Percentiles rank a stretch among this genome's conserved stretches.
Evolutionary conservation across 2,888 invertebrate species (phyloP).

Genomic region (Dolichopus griseipennis): DNA sequence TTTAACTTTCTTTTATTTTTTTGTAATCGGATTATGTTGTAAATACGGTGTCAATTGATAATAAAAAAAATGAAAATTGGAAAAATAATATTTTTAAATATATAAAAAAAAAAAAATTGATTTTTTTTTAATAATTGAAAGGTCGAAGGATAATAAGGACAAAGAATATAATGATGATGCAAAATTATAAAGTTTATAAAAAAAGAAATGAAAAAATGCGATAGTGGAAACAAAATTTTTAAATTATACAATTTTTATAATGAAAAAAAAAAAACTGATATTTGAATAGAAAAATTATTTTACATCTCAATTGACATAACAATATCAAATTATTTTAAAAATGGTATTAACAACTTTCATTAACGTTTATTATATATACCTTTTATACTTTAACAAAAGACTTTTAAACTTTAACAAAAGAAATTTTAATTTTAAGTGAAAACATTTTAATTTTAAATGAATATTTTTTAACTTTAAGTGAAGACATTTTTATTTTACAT

Average conservation of each 20-base stretch:
- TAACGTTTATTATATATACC: no score
- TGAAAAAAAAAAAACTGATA: neutral
- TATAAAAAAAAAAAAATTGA: neutral
- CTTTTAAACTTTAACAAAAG: no score
- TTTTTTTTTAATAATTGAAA: neutral
- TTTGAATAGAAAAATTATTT: neutral
- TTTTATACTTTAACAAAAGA: no score
- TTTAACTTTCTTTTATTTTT: neutral
- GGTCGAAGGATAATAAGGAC: conserved; percentile 3
- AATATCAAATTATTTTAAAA: no score
- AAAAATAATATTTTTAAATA: neutral
- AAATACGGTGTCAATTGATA: neutral
- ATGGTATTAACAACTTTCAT: neutral
- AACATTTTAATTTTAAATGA: no score
- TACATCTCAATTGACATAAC: no score
- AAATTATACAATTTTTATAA: neutral
- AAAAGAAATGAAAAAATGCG: neutral
- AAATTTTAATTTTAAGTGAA: no score
- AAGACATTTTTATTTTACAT: no score
- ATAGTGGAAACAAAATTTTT: neutral
- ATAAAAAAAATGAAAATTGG: neutral
- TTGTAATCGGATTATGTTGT: conserved; percentile 1
- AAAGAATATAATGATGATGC: neutral
- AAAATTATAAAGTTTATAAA: neutral
- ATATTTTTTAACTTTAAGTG: no score